Evolutionary conservation across 2,888 invertebrate species (phyloP).

Genomic region (Ophion slaviceki): DNA sequence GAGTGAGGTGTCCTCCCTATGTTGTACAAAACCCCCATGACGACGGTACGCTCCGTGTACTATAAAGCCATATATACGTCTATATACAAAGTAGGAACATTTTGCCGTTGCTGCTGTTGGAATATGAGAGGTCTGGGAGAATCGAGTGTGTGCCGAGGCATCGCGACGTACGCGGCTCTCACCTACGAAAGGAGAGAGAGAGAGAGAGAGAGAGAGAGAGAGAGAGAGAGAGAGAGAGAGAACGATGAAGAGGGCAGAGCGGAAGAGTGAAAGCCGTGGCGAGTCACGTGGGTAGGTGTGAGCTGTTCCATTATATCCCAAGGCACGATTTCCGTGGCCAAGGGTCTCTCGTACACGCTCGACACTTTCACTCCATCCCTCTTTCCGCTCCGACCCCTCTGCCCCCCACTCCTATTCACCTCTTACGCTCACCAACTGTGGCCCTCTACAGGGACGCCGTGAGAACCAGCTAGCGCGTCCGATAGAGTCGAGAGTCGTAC

Average conservation of each 20-base stretch:
- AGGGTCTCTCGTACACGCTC: slow-evolving; percentile 54
- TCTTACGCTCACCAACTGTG: slow-evolving; percentile 25
- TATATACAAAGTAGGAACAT: slow-evolving; percentile 24
- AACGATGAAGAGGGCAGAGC: background rate
- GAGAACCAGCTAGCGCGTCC: slow-evolving; percentile 25
- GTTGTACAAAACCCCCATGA: slow-evolving; percentile 47
- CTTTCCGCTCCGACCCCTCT: slow-evolving; percentile 5
- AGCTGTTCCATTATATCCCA: slow-evolving; percentile 75
- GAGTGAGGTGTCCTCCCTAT: slow-evolving; percentile 53
- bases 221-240: slow-evolving; percentile 23
- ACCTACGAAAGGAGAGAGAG: slow-evolving; percentile 21
- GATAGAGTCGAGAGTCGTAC: slow-evolving; percentile 49
- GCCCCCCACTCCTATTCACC: slow-evolving; percentile 18
- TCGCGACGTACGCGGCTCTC: slow-evolving; percentile 11
- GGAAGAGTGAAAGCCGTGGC: slow-evolving; percentile 33
- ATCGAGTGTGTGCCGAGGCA: slow-evolving; percentile 39
- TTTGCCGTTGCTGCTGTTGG: slow-evolving; percentile 25
- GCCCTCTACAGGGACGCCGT: slow-evolving; percentile 45
- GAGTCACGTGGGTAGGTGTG: slow-evolving; percentile 67
- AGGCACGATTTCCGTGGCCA: slow-evolving; percentile 70
- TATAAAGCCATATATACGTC: background rate
- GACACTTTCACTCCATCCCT: slow-evolving; percentile 45
- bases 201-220: slow-evolving; percentile 23
- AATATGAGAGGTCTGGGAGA: slow-evolving; percentile 37
- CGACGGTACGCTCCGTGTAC: slow-evolving; percentile 12